phyloP scores from a whole-genome alignment of 2,797 vertebrate genomes.

The Bryconaethiops microstoma region DNA sequence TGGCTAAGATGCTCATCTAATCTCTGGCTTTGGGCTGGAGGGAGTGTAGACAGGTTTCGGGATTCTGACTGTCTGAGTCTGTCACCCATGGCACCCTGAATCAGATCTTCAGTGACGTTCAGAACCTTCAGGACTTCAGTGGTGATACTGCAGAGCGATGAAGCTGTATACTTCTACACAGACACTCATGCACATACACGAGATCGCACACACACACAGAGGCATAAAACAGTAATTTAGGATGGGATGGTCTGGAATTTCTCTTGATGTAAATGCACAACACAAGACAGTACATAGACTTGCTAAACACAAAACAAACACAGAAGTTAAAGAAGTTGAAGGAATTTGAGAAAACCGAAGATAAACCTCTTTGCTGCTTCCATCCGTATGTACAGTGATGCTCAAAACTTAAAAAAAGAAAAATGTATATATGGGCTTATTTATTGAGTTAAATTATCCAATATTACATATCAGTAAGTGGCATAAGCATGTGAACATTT shows the following conservation, averaged over 20 bases:
- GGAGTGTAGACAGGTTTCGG: conserved; percentile 68
- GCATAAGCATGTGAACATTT: too few relatives aligned
- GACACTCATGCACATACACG: conserved; percentile 2
- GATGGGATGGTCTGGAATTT: not conserved
- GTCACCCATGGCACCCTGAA: conserved; percentile 76
- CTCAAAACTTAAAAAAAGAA: not conserved
- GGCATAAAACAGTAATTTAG: conserved; percentile 8
- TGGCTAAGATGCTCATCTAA: conserved; percentile 90
- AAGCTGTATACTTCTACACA: conserved; percentile 91
- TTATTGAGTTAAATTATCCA: too few relatives aligned
- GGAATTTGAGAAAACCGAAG: not conserved
- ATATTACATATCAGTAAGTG: too few relatives aligned
- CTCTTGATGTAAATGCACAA: not conserved
- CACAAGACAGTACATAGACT: not conserved
- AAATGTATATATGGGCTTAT: conserved; percentile 27
- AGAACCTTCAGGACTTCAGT: conserved; percentile 96
- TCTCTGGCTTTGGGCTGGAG: conserved; percentile 77
- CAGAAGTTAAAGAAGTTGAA: not conserved
- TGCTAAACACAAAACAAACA: not conserved
- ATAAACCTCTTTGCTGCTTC: conserved; percentile 6
- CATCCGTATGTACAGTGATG: not conserved
- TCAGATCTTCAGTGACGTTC: conserved; percentile 93
- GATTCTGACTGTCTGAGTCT: conserved; percentile 50
- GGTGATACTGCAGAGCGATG: conserved; percentile 94
- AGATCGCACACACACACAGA: conserved; percentile 12